Conservation (phyloP, 2,797 vertebrate genomes). For the Odontamblyopus lacepedii region DNA sequence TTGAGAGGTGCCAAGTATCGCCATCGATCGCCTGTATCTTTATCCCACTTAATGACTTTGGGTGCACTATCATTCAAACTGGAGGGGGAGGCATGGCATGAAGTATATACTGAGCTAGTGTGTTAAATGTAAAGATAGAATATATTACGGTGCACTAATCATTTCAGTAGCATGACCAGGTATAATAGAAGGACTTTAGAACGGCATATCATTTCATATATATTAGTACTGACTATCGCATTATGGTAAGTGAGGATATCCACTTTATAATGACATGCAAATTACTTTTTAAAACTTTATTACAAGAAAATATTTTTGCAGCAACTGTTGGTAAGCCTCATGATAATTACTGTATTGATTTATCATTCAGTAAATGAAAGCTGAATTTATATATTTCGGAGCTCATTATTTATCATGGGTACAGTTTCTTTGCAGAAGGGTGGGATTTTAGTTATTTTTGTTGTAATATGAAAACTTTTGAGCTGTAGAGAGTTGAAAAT, state of each 20-base stretch:
- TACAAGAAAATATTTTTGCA: too few species aligned
- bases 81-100: constrained; percentile 27
- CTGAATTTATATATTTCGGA: too few species aligned
- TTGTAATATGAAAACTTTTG: too few species aligned
- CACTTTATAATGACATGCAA: background rate
- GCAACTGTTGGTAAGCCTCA: too few species aligned
- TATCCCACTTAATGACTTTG: constrained; percentile 71
- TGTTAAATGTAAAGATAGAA: background rate
- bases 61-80: constrained; percentile 61
- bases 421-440: too few species aligned
- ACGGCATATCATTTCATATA: background rate
- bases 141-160: background rate
- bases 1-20: constrained; percentile 56
- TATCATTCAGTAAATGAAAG: too few species aligned
- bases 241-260: background rate
- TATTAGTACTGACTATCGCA: background rate
- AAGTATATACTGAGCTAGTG: background rate
- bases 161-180: background rate
- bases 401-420: too few species aligned
- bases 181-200: too few species aligned
- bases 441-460: too few species aligned
- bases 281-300: background rate
- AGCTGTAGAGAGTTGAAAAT: too few species aligned
- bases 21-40: constrained; percentile 74
- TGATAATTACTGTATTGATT: too few species aligned